Evolutionary conservation across 2,113 vertebrate genomes (phyloP), one percentile per base, ranked within the genome.

Genomic region (Chaetodon trifascialis): DNA sequence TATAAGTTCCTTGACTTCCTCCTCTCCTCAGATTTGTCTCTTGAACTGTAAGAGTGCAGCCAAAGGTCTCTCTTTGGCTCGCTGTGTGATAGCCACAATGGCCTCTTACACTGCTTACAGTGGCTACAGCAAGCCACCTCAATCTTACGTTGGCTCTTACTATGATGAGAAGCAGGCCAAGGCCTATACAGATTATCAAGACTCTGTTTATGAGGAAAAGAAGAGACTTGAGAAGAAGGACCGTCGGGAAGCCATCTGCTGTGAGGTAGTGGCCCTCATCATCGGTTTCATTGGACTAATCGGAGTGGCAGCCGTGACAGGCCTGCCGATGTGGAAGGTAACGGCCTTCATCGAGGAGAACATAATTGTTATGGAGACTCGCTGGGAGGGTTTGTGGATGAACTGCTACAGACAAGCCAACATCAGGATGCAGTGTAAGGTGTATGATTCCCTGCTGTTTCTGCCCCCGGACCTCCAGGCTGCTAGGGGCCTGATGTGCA

Each of bases 381-480:
- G 96, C 46, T 99, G 97, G 97, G 98, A 99, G 89, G 98, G 98
- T 2, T 87, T 99, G 59, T 99, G 98, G 98, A 97, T 98, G 97
- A 97, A 96, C 92, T 99, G 98, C 84, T 74, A 95, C 84, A 94
- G 95, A 40, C 97, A 99, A 56, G 94, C 95, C 73, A 96, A 95
- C 85, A 89, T 96, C 84, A 87, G 95, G 42, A 91, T 97, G 93
- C 97, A 98, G 87, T 99, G 98, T 66, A 97, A 97, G 87, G 95
- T 96, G 78, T 97, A 99, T 0, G 93, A 94, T 34, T 98, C 98
- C 0, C 11, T 97, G 72, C 89, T 99, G 82, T 96, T 89, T 38
- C 96, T 99, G 10, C 96, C 97, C 0, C 88, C 96, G 0, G 93
- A 92, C 5, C 89, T 99, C 19, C 97, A 98, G 84, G 94, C 95